A percentile compares a stretch with the other conserved stretches of the same genome.
Conservation (phyloP, 2,797 vertebrate genomes). For the Mormyrus hasselquistii region DNA sequence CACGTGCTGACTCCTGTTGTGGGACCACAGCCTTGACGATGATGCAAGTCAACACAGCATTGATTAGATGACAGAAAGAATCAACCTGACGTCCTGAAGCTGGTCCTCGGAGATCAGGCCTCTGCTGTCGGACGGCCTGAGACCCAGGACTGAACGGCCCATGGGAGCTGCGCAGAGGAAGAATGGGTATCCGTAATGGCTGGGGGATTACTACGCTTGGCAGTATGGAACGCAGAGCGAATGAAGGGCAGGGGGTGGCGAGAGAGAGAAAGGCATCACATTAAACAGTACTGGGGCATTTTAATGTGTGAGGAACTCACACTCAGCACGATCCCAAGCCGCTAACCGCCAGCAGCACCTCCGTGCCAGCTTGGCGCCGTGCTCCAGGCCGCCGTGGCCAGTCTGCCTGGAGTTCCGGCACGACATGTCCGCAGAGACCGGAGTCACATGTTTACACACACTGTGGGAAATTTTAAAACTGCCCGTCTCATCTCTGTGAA, state of each 20-base stretch:
- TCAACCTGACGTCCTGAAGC: constrained; percentile 27
- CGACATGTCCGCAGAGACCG: not conserved
- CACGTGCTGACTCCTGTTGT: constrained; percentile 24
- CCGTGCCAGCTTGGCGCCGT: not conserved
- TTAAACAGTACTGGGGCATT: not conserved
- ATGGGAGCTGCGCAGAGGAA: too few relatives aligned
- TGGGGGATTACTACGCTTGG: constrained; percentile 39
- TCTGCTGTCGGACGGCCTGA: not conserved
- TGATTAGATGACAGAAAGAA: constrained; percentile 43
- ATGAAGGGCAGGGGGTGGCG: not conserved
- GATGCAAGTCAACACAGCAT: constrained; percentile 36
- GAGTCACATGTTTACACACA: not conserved
- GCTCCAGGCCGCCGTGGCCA: not conserved
- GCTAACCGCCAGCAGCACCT: not conserved
- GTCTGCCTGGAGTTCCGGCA: not conserved
- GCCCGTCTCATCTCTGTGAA: not conserved
- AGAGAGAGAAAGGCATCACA: not conserved
- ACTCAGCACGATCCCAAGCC: not conserved
- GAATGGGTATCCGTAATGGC: constrained; percentile 36
- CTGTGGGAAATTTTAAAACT: not conserved
- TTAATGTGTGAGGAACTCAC: not conserved
- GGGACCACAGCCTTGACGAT: constrained; percentile 32
- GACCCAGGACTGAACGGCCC: constrained; percentile 25
- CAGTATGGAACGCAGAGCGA: not conserved
- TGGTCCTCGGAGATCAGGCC: not conserved